Percentiles rank a stretch among this genome's conserved stretches.
These are phyloP conservation scores for Cyprinodon diabolis DNA, from an alignment of 2,797 vertebrate species.

Conservation along the genomic window DNA sequence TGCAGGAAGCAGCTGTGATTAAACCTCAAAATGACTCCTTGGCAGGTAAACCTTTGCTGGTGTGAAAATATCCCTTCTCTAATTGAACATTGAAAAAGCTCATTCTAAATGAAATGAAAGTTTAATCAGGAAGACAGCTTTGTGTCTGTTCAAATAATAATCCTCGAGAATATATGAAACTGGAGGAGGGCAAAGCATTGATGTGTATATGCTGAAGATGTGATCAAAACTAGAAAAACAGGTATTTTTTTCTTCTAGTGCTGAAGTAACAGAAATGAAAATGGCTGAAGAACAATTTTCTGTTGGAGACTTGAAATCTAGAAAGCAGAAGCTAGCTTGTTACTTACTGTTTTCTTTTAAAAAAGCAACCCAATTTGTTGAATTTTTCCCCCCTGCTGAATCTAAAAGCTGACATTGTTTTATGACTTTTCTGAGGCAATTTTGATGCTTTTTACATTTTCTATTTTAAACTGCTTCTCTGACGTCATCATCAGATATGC, in stretches of 20 bases:
- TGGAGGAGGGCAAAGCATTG: constrained; percentile 10
- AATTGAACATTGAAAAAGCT: constrained; percentile 6
- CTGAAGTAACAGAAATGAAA: not conserved
- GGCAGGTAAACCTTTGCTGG: constrained; percentile 35
- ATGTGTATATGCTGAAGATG: constrained; percentile 26
- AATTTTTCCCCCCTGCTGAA: too few species aligned
- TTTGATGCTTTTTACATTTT: too few species aligned
- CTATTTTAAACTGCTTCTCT: too few species aligned
- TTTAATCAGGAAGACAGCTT: constrained; percentile 43
- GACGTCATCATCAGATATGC: too few species aligned
- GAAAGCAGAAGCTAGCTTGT: not conserved
- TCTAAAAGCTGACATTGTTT: too few species aligned
- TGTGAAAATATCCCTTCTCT: constrained; percentile 22
- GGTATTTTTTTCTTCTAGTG: not conserved
- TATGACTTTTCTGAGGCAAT: too few species aligned
- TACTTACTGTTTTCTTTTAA: not conserved
- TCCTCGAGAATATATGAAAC: not conserved
- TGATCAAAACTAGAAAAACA: not conserved
- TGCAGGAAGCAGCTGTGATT: constrained; percentile 18
- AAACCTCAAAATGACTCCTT: constrained; percentile 42
- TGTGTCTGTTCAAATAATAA: constrained; percentile 14
- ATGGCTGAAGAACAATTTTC: not conserved
- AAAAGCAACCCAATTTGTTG: too few species aligned
- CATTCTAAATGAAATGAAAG: constrained; percentile 14
- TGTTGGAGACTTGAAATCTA: not conserved